These are phyloP conservation scores for Empidonax alnorum DNA, from an alignment of 2,113 vertebrate species.

Conservation along the genomic window DNA sequence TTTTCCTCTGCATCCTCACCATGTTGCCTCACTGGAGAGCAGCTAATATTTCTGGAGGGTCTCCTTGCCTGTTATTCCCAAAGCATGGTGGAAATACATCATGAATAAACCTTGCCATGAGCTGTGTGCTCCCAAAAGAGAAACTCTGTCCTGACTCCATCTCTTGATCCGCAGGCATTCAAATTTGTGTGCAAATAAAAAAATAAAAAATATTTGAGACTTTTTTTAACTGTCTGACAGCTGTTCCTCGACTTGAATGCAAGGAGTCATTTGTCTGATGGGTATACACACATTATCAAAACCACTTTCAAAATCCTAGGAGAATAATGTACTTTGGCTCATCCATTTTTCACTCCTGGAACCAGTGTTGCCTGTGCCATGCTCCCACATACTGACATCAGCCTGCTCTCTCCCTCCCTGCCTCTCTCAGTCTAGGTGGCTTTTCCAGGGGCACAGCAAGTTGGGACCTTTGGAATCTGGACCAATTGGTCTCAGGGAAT, in stretches of 20 bases:
- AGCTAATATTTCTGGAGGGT: not conserved
- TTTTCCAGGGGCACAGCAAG: not conserved
- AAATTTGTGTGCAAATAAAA: not conserved
- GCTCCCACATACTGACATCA: rapidly evolving
- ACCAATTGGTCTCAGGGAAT: not conserved
- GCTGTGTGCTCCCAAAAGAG: not conserved
- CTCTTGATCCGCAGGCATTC: not conserved
- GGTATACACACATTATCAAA: slow-evolving; percentile 15
- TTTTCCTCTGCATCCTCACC: not conserved
- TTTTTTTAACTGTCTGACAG: not conserved
- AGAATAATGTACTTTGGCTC: not conserved
- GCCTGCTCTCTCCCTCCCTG: not conserved
- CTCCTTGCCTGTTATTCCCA: not conserved
- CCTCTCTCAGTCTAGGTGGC: not conserved
- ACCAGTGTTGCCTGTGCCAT: rapidly evolving
- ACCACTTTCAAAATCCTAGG: not conserved
- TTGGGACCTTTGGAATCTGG: not conserved
- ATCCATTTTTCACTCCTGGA: not conserved
- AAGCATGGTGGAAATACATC: not conserved
- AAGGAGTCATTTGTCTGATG: not conserved
- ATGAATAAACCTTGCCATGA: not conserved
- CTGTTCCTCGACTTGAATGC: not conserved
- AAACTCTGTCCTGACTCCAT: not conserved
- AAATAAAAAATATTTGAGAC: not conserved
- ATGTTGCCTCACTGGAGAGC: not conserved